These are phyloP conservation scores for Pandion haliaetus DNA, from an alignment of 2,113 vertebrate genomes.

Conservation along the genomic window DNA sequence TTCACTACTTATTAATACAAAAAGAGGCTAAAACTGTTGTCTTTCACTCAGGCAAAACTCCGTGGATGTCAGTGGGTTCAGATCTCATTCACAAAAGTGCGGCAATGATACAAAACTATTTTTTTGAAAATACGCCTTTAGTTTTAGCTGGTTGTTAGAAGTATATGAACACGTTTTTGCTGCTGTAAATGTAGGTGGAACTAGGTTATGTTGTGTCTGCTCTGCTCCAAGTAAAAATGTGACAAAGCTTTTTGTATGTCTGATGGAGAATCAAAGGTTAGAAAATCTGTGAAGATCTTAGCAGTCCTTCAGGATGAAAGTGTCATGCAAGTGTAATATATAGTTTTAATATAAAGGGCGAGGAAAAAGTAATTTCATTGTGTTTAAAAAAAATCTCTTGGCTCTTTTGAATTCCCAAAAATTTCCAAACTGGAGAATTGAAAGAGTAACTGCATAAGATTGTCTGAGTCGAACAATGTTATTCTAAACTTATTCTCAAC, in stretches of 20 bases:
- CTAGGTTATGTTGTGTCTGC: not conserved
- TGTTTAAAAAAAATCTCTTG: not conserved
- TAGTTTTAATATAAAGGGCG: not conserved
- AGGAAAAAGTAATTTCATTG: not conserved
- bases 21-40: not conserved
- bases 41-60: not conserved
- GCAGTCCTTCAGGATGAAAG: not conserved
- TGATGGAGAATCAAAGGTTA: not conserved
- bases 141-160: not conserved
- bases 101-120: not conserved
- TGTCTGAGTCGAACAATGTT: not conserved
- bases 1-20: not conserved
- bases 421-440: not conserved
- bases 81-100: not conserved
- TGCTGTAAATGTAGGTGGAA: not conserved
- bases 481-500: not conserved
- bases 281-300: not conserved
- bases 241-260: not conserved
- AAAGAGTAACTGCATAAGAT: not conserved
- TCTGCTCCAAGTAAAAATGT: not conserved
- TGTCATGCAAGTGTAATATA: not conserved
- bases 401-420: not conserved
- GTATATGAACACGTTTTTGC: not conserved
- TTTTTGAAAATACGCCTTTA: not conserved
- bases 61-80: not conserved